Base-by-base conservation (phyloP, 2,888 invertebrate genomes). In the Drosophila aldrichi region DNA sequence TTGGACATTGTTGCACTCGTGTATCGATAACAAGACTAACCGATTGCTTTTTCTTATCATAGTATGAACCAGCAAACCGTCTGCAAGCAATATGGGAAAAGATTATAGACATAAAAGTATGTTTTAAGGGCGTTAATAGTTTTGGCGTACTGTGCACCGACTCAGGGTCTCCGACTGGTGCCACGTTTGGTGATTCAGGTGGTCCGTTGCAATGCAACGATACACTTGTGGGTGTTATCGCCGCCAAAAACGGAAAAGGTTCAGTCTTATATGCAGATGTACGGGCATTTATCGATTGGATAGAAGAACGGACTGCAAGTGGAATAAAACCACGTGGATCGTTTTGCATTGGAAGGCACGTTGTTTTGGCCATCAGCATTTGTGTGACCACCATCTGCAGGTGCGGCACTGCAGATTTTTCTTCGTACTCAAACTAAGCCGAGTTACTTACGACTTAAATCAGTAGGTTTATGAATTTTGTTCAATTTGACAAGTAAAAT, bases 41-140 rank as follows among this genome's bases (percentile, higher is more conserved):
- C 36, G 14, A 14, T 36, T 14, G 6, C 14, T 12, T 36, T 34
- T 36, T 36, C 14, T 12, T 14, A 5, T 16, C 14, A 14, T 36
- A 36, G 16, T 2, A 32, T 32, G 10, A 2, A 6, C 6, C 10
- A 2, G 0, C 6, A 36, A 6, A 16, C 14, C 4, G 5, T 2
- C 12, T 36, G 36, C 36, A 36, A 6, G 16, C 6, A 36, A 0
- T 36, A 2, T 36, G 36, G 16, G 6, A 36, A 36, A 0, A 1
- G 6, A 36, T 36, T 36, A 2, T 14, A 0, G 6, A 16, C 2
- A 14, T 6, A 6, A 6, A 7, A 2, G 0, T 2, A 2, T 16
- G 36, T 36, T 14, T 36, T 14, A 14, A 36, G 0, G 4, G 5
- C 0, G 14, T 1, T 36, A 0, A 0, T 16, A 3, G 0, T 4